A percentile compares a stretch with the other conserved stretches of the same genome.
These are phyloP conservation scores for Formicarius rufipectus DNA, from an alignment of 2,113 vertebrate species.

Conservation along the genomic window DNA sequence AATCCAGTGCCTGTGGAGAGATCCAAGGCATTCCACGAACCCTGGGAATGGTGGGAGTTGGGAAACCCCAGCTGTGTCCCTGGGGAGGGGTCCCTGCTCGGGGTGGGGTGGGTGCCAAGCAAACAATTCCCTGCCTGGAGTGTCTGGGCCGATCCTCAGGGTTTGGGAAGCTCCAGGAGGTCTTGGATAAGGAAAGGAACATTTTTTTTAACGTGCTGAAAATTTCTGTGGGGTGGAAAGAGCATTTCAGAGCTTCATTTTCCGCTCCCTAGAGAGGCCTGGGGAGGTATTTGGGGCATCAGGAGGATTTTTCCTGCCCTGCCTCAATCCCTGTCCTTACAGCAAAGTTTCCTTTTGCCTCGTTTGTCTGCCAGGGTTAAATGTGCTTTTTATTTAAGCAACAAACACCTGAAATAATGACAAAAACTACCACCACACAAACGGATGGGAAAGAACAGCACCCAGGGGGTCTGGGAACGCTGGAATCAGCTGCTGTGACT, in stretches of 20 bases:
- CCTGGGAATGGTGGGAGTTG: accelerated
- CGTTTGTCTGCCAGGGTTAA: neutral
- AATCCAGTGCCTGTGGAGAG: accelerated
- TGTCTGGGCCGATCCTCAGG: accelerated
- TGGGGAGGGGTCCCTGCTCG: neutral
- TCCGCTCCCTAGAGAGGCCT: neutral
- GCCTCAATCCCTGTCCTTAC: neutral
- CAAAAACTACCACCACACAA: accelerated
- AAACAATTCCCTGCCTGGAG: neutral
- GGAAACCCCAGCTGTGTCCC: too few species aligned
- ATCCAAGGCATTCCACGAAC: accelerated
- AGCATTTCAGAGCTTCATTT: neutral
- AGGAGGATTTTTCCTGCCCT: neutral
- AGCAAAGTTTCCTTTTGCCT: too few species aligned
- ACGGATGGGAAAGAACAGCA: accelerated
- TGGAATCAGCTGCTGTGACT: neutral
- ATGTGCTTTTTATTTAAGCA: too few species aligned
- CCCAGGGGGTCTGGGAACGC: neutral
- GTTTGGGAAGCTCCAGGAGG: neutral
- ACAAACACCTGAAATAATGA: neutral
- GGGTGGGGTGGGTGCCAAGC: accelerated
- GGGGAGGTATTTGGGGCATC: neutral
- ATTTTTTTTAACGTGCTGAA: accelerated
- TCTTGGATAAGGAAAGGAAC: neutral
- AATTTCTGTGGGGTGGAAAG: neutral